Evolutionary conservation across 2,113 vertebrate species (phyloP).

Genomic region (Arvicanthis niloticus): DNA sequence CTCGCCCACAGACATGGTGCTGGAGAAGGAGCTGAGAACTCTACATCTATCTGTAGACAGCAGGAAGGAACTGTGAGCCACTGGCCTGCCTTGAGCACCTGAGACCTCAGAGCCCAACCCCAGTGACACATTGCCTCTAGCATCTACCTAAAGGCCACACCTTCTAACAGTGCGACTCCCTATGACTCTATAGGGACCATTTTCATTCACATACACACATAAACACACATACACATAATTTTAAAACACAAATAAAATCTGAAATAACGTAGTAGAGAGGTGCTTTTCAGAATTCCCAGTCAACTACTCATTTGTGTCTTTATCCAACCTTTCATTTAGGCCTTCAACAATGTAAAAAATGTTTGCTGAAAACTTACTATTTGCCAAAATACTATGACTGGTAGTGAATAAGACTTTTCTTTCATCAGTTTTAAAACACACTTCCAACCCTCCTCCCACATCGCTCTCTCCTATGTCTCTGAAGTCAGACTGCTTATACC

Average conservation of each 20-base stretch:
- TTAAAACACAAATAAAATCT: not conserved
- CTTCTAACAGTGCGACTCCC: not conserved
- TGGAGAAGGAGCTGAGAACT: not conserved
- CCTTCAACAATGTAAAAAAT: not conserved
- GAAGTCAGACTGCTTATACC: not conserved
- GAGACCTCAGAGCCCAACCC: not conserved
- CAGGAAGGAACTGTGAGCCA: not conserved
- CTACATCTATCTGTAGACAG: not conserved
- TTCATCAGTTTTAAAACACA: not conserved
- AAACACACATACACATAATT: not conserved
- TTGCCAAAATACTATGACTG: not conserved
- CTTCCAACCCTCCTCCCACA: not conserved
- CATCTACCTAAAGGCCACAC: not conserved
- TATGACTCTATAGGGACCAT: not conserved
- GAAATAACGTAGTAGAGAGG: not conserved
- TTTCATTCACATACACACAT: not conserved
- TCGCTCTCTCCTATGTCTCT: not conserved
- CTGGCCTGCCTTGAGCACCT: not conserved
- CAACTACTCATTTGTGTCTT: not conserved
- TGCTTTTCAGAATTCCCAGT: not conserved
- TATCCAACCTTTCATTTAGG: not conserved
- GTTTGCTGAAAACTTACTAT: not conserved
- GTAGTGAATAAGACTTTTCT: not conserved
- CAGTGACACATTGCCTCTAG: not conserved
- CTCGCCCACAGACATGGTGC: not conserved